Percentiles rank a stretch among this genome's conserved stretches.
phyloP scores from a whole-genome alignment of 2,888 invertebrate species.

The Lithophane socia region DNA sequence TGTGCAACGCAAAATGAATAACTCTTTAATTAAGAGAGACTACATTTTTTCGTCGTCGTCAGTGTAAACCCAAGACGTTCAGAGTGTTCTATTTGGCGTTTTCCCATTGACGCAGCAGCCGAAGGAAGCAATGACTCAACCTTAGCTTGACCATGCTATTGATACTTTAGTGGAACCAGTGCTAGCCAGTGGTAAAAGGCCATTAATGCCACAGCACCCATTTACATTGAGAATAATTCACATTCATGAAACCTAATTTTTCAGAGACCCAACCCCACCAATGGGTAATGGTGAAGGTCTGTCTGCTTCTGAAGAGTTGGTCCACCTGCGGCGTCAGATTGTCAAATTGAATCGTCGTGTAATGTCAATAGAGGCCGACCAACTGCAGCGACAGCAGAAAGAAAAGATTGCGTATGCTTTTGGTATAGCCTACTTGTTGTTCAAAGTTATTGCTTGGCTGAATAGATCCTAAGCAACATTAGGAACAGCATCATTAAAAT shows the following conservation, averaged over 20 bases:
- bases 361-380: slow-evolving; percentile 96
- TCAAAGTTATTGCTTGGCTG: slow-evolving; percentile 96
- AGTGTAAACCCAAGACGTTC: not conserved
- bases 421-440: slow-evolving; percentile 95
- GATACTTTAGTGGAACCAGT: not conserved
- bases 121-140: not conserved
- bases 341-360: slow-evolving; percentile 96
- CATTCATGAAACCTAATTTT: slow-evolving; percentile 33
- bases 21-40: not conserved
- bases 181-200: not conserved
- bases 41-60: not conserved
- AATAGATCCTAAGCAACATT: slow-evolving; percentile 84
- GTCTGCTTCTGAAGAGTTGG: slow-evolving; percentile 94
- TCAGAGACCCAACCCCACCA: slow-evolving; percentile 93
- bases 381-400: slow-evolving; percentile 95
- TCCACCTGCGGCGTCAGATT: slow-evolving; percentile 95
- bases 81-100: not conserved
- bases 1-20: not conserved
- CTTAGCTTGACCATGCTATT: not conserved
- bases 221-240: slow-evolving; percentile 4
- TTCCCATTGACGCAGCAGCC: not conserved
- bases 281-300: slow-evolving; percentile 92
- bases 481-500: slow-evolving; percentile 75
- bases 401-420: slow-evolving; percentile 96
- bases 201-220: no score